Percentiles rank a stretch among this genome's conserved stretches.
Evolutionary conservation across 2,797 vertebrate species (phyloP).

Genomic region (Varecia variegata): DNA sequence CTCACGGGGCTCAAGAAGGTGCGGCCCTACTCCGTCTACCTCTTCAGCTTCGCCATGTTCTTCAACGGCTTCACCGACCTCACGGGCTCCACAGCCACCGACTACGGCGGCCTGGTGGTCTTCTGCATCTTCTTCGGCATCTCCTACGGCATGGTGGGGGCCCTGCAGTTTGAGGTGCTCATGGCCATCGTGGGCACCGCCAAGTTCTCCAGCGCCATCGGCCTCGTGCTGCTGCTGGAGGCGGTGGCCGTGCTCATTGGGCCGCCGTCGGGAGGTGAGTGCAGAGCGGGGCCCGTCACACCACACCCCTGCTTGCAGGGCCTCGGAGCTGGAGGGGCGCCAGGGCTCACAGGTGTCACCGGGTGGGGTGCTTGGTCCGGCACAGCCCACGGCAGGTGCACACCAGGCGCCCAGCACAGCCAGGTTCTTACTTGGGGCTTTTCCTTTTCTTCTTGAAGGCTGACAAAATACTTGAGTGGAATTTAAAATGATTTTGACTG

Average conservation of each 20-base stretch:
- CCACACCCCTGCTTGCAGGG: not conserved
- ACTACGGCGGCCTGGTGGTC: conserved; percentile 89
- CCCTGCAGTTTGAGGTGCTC: conserved; percentile 97
- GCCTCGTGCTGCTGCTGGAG: conserved; percentile 94
- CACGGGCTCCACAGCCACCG: conserved; percentile 86
- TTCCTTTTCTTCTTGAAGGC: not conserved
- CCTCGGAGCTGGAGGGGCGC: not conserved
- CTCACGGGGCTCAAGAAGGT: conserved; percentile 92
- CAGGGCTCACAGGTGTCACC: too few relatives aligned
- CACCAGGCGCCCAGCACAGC: not conserved
- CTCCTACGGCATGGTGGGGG: conserved; percentile 98
- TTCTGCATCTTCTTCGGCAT: conserved; percentile 98
- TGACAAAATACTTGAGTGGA: not conserved
- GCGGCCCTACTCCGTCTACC: conserved; percentile 93
- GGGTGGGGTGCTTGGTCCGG: not conserved
- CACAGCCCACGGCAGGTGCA: not conserved
- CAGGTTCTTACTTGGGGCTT: not conserved
- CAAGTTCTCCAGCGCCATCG: conserved; percentile 96
- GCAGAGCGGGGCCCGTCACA: not conserved
- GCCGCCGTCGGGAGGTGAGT: conserved; percentile 93
- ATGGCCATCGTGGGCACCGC: conserved; percentile 96
- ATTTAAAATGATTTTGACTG: not conserved
- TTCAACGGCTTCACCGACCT: conserved; percentile 95
- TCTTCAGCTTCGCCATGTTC: conserved; percentile 95
- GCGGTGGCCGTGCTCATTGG: conserved; percentile 95